Base-by-base conservation (phyloP, 2,888 invertebrate genomes). In the Cantharis rustica region DNA sequence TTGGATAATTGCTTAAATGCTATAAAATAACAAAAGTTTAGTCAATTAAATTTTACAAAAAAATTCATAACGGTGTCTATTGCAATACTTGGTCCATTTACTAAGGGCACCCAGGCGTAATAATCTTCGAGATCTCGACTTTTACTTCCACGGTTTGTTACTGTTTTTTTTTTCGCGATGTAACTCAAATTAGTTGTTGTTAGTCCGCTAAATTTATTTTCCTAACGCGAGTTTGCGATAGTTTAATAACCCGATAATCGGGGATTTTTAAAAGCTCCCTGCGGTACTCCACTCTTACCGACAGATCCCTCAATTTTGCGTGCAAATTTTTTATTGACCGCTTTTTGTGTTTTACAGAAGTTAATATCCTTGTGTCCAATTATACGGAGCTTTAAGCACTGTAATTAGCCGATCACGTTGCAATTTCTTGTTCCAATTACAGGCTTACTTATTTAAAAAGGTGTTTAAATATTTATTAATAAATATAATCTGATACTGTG, bases 401-500 rank as follows among this genome's bases (percentile, higher is more conserved):
- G 47, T 47, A 47, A 47, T 47, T 47, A 47, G n/a, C n/a, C 47
- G 47, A 47, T 47, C 47, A 47, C 47, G 47, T 47, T 47, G 47
- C 47, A 47, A 47, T 47, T 47, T 47, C 47, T 47, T 47, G 47
- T 47, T 47, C 15, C 27, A 68, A 27, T 23, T 23, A 61, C 61
- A 15, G 61, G 69, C 31, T 61, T 16, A 69, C 16, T 20, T 31
- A 69, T 23, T 23, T 61, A 17, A 69, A 69, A 69, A 69, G 61
- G 11, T 27, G 31, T 23, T 69, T 69, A 69, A 61, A 61, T 69
- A 16, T 16, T 17, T 27, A 16, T 16, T 47, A 69, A 69, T 61
- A 69, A 61, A 69, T 10, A 15, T 20, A 69, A 31, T 20, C 15
- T 15, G 66, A 31, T 64, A 73, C 73, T 73, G 61, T 73, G 68